Evolutionary conservation across 1,140 invertebrate genomes (phyloP).

Genomic region (Trissolcus basalis): DNA sequence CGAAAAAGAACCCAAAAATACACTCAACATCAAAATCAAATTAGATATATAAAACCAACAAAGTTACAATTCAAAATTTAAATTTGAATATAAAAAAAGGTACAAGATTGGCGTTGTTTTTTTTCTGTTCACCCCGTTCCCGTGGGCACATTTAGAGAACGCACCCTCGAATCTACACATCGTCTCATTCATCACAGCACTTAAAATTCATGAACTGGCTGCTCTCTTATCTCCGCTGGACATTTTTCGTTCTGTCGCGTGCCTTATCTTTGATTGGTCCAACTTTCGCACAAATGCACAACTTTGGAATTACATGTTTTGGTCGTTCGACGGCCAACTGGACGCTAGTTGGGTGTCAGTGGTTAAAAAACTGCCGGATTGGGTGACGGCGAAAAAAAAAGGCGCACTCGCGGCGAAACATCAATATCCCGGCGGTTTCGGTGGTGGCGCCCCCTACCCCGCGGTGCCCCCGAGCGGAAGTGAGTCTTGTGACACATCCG

Average conservation of each 20-base stretch:
- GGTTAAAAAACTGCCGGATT: background rate
- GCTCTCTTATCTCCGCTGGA: too few relatives aligned
- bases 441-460: conserved; percentile 1
- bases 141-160: background rate
- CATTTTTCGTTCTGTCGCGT: too few relatives aligned
- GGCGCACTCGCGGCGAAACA: conserved; percentile 14
- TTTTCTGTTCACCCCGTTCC: background rate
- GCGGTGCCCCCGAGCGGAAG: conserved; percentile 7
- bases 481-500: conserved; percentile 6
- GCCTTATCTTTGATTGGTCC: too few relatives aligned
- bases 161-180: background rate
- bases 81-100: too few relatives aligned
- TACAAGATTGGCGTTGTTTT: too few relatives aligned
- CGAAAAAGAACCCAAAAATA: too few relatives aligned
- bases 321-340: background rate
- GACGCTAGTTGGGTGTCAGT: background rate
- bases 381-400: conserved; percentile 2
- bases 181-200: background rate
- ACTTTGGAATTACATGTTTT: background rate
- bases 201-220: background rate
- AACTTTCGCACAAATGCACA: too few relatives aligned
- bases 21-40: too few relatives aligned
- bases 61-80: too few relatives aligned
- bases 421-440: conserved; percentile 11
- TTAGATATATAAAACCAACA: too few relatives aligned